Base-by-base conservation (phyloP, 2,888 invertebrate genomes). In the Conistra vaccinii region DNA sequence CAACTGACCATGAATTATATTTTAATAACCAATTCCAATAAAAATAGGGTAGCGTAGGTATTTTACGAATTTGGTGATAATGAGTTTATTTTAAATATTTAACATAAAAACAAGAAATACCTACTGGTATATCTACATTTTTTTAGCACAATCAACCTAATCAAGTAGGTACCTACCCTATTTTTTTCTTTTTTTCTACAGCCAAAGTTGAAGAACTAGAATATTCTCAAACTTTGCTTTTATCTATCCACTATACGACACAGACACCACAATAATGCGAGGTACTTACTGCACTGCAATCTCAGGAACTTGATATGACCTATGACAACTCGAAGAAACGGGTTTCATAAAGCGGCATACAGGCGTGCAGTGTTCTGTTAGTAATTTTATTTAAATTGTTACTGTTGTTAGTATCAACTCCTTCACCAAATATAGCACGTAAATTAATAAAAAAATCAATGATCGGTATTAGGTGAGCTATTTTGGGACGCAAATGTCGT, bases 271-370 rank as follows among this genome's bases (percentile, higher is more conserved):
- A 81, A 39, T 55, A 68, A 73, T 63, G 26, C 76, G 79, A 77
- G 68, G 84, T 95, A 96, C 96, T 96, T 92, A 96, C 96, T 96
- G 96, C 57, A 96, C 94, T 77, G 96, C 96, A 68, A 96, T 96
- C 87, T 96, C 95, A 51, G 96, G 96, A 84, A 96, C 94, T 91
- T 94, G 93, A 91, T 95, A 95, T 84, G 94, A 89, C 88, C 91
- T 93, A 91, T 91, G 93, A 90, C 91, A 94, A 89, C 91, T 89
- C 84, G 95, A 89, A 60, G 94, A 85, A 79, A 95, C 93, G 45
- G 95, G 94, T 93, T 96, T 96, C 96, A 96, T 96, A 91, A 96
- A 96, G 85, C 96, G 96, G 94, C 96, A 96, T 80, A 96, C 96
- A 57, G 96, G 96, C 73, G 96, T 96, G 92, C 96, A 96, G 94